Evolutionary conservation across 2,888 invertebrate species (phyloP), one percentile per base, ranked within the genome.

Genomic region (Campopleginae sp.): DNA sequence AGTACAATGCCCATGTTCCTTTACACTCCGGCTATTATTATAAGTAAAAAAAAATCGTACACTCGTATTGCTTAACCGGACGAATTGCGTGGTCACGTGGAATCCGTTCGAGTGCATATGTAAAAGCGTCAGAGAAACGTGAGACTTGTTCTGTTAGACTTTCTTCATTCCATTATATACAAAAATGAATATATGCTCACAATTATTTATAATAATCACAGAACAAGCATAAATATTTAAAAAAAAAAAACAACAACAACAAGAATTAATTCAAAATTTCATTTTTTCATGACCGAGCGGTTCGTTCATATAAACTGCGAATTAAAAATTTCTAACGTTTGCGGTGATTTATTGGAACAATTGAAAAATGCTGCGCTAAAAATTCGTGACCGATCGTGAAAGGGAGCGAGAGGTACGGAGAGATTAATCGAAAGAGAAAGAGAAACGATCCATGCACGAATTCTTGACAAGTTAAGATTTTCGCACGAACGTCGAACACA

Each of bases 41-140:
- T 48, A 51, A 19, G n/a, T 31, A 80, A 66, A 68, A 48, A 79
- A 44, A 75, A 71, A 79, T 68, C 51, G 74, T 74, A 65, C 33
- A 38, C 14, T 19, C 27, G 80, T 70, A 71, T 85, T 79, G 71
- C 82, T 38, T 61, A 85, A 85, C 85, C 85, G 85, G 85, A 85
- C 85, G 85, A 85, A 85, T 85, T 85, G 85, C 82, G 82, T 82
- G 79, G 85, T 85, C 85, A 82, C 82, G 82, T 79, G 79, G 71
- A 79, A 79, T 79, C 75, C 71, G 54, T 79, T 70, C 23, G 31
- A 63, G 12, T 82, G 70, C 63, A 78, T 63, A 70, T 74, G 48
- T 6, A 70, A 78, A 44, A 72, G 58, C 68, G 74, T 75, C 31
- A 3, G 78, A 74, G 81, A 84, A 81, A 81, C 81, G 77, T 78